Percentiles rank a stretch among this genome's conserved stretches.
Conservation (phyloP, 2,888 invertebrate species). For the Scelioninae gen. 2 region DNA sequence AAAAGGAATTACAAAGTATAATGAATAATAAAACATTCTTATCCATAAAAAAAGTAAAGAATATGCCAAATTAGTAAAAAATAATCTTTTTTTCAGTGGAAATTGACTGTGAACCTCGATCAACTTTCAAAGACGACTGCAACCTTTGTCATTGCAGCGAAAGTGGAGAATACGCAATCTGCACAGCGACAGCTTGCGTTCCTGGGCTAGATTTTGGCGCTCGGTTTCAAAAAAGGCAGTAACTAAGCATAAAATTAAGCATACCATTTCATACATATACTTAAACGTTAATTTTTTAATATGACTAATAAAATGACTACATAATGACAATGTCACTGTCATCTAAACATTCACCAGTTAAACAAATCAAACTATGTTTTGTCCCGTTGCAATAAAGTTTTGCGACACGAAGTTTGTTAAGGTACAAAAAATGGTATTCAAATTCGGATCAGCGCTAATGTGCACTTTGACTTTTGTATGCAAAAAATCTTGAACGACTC, state of each 20-base stretch:
- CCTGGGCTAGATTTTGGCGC: conserved; percentile 48
- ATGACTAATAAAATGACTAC: too few relatives aligned
- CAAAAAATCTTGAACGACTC: background rate
- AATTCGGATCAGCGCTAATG: conserved; percentile 1
- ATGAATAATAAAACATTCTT: too few relatives aligned
- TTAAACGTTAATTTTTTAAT: too few relatives aligned
- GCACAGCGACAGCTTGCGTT: conserved; percentile 43
- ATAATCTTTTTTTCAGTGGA: conserved; percentile 25
- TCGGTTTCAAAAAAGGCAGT: conserved; percentile 28
- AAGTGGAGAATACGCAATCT: conserved; percentile 43
- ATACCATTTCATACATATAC: too few relatives aligned
- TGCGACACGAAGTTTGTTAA: background rate
- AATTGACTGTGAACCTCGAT: conserved; percentile 37
- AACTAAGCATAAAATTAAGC: background rate
- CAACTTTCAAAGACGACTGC: conserved; percentile 51
- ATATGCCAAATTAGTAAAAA: too few relatives aligned
- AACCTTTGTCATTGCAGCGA: conserved; percentile 51
- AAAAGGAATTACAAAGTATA: too few relatives aligned
- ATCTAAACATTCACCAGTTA: too few relatives aligned
- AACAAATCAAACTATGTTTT: too few relatives aligned
- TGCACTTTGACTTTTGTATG: conserved; percentile 1
- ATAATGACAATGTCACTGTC: too few relatives aligned
- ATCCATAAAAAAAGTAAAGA: too few relatives aligned
- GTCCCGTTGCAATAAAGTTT: background rate
- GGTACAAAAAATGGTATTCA: background rate